Conservation (phyloP, 2,113 vertebrate species). For the Odontesthes bonariensis region DNA sequence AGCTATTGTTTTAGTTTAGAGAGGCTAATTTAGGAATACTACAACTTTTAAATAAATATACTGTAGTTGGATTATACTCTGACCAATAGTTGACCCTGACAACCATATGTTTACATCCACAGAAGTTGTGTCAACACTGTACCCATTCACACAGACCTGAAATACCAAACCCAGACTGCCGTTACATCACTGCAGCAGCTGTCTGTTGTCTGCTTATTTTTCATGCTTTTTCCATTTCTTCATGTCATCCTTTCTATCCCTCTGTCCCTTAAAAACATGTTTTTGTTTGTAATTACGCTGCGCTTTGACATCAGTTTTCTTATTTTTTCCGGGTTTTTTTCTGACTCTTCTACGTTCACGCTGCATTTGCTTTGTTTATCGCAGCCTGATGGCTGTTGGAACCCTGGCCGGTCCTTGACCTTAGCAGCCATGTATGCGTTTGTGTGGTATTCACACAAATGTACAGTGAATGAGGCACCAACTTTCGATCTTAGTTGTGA, state of each 20-base stretch:
- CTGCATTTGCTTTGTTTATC: constrained; percentile 29
- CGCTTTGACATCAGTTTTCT: constrained; percentile 16
- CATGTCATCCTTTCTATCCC: constrained; percentile 28
- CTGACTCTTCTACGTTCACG: constrained; percentile 4
- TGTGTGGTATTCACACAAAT: constrained; percentile 43
- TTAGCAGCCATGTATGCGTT: constrained; percentile 49
- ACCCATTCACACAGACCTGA: constrained; percentile 72
- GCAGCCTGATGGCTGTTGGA: neutral
- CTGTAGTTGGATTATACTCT: constrained; percentile 24
- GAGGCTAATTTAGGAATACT: neutral
- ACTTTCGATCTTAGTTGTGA: constrained; percentile 62
- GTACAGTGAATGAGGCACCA: neutral
- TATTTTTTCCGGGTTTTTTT: constrained; percentile 24
- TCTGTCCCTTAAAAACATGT: constrained; percentile 37
- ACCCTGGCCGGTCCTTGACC: constrained; percentile 65
- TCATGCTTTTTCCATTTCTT: constrained; percentile 50
- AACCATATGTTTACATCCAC: constrained; percentile 67
- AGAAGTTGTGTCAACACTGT: constrained; percentile 68
- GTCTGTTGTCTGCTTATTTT: constrained; percentile 48
- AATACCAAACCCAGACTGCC: constrained; percentile 64
- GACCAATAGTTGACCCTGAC: constrained; percentile 68
- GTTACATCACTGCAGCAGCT: constrained; percentile 58
- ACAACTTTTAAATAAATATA: neutral
- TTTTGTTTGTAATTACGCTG: constrained; percentile 1
- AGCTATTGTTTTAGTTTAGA: neutral